Base-by-base conservation (phyloP, 2,113 vertebrate genomes). In the Zapornia atra region DNA sequence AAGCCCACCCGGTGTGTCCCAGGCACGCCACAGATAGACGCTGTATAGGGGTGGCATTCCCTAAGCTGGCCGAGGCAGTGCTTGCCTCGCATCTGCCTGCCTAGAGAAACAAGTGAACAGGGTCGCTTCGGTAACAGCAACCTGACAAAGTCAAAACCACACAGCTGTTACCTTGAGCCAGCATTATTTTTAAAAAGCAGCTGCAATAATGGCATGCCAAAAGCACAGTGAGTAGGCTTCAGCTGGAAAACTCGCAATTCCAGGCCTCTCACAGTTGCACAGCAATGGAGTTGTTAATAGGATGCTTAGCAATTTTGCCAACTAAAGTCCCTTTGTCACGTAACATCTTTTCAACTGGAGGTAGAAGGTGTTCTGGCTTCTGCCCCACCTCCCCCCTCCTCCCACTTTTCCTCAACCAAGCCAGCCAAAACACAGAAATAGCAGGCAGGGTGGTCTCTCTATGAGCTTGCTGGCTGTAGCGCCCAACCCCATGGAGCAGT, bases 361-460 rank as follows among this genome's bases (percentile, higher is more conserved):
- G 4, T 21, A 31, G 22, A 3, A 16, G 19, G n/a, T 31, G 6
- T 48, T 65, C 59, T 8, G 16, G 13, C 29, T 60, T 11, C 26
- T n/a, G 11, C 13, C 13, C 6, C 2, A n/a, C 3, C 25, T 5
- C 13, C 7, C 6, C 1, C 6, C 3, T 3, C 10, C 19, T 1
- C 3, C 2, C 6, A 15, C 2, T 13, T 20, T 25, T 28, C 26
- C 25, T 44, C 40, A 48, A 11, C 5, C 12, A 36, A 40, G 7
- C 9, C 14, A 65, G 3, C 10, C 25, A 28, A 10, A 36, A 31
- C 5, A 6, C 21, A 31, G 15, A 86, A 82, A 25, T 9, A 18
- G 44, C 44, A 0, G 21, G 2, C 12, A n/a, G 24, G 34, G 5
- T 2, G 17, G 8, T 36, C 18, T 36, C 34, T 6, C 25, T 8